Evolutionary conservation across 2,113 vertebrate species (phyloP).

Genomic region (Caracal caracal): DNA sequence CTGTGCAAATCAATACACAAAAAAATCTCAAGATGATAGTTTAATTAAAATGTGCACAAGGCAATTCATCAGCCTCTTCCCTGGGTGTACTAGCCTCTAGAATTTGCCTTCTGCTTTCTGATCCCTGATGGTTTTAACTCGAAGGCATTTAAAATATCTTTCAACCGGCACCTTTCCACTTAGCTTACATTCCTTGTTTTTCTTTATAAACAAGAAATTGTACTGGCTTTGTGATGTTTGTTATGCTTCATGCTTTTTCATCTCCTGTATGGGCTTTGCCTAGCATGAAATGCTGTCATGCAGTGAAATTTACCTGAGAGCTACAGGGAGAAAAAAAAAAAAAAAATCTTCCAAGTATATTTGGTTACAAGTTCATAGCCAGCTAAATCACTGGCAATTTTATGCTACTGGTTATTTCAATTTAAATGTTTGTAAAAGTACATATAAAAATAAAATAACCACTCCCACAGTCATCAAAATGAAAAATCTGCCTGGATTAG

Average conservation of each 20-base stretch:
- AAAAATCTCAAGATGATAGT: slow-evolving; percentile 87
- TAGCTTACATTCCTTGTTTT: slow-evolving; percentile 82
- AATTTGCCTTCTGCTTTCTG: slow-evolving; percentile 80
- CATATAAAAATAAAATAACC: slow-evolving; percentile 82
- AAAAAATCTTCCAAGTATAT: slow-evolving; percentile 73
- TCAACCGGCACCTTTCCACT: slow-evolving; percentile 80
- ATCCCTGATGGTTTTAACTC: slow-evolving; percentile 84
- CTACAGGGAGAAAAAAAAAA: slow-evolving; percentile 69
- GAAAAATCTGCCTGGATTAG: slow-evolving; percentile 79
- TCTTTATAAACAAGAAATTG: slow-evolving; percentile 84
- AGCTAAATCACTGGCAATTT: slow-evolving; percentile 84
- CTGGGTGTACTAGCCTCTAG: slow-evolving; percentile 77
- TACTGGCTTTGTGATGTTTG: slow-evolving; percentile 79
- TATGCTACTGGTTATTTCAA: slow-evolving; percentile 84
- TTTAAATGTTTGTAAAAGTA: slow-evolving; percentile 85
- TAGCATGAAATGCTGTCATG: slow-evolving; percentile 78
- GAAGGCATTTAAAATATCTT: slow-evolving; percentile 80
- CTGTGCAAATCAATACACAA: slow-evolving; percentile 86
- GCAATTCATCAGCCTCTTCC: slow-evolving; percentile 85
- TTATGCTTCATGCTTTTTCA: slow-evolving; percentile 81
- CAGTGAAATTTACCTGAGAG: slow-evolving; percentile 85
- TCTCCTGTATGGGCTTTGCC: slow-evolving; percentile 83
- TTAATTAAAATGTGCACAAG: slow-evolving; percentile 86
- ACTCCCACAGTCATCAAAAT: slow-evolving; percentile 81
- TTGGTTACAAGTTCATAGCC: slow-evolving; percentile 82